A percentile compares a stretch with the other conserved stretches of the same genome.
These are phyloP conservation scores for Sclerodermus sp. DNA, from an alignment of 2,888 invertebrate species.

Conservation along the genomic window DNA sequence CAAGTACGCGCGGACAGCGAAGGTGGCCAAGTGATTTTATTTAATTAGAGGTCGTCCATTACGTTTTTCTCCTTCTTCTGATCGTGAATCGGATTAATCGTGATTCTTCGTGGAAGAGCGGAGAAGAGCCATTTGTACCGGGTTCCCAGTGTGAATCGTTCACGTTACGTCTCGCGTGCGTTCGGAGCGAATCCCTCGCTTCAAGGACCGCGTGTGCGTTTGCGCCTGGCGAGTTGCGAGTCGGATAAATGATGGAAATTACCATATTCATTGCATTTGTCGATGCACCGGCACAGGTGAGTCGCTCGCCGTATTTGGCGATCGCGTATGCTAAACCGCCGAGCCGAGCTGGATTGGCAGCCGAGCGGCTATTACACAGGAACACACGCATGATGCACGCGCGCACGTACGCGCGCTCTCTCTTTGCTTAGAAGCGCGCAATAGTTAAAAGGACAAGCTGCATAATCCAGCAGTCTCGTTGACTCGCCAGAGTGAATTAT, in stretches of 20 bases:
- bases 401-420: neutral
- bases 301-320: conserved; percentile 45
- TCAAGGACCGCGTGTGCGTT: conserved; percentile 37
- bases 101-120: no score
- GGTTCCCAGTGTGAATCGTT: no score
- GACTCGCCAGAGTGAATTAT: conserved; percentile 24
- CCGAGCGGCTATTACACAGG: neutral
- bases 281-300: conserved; percentile 33
- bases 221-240: conserved; percentile 27
- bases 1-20: no score
- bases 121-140: neutral
- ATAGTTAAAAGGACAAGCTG: conserved; percentile 17
- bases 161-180: no score
- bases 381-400: no score
- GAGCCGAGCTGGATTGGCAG: conserved; percentile 23
- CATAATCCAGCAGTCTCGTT: conserved; percentile 20
- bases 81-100: neutral
- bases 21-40: no score
- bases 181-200: neutral
- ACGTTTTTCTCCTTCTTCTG: neutral
- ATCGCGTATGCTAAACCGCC: conserved; percentile 35
- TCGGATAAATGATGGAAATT: conserved; percentile 50
- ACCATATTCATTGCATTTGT: conserved; percentile 52
- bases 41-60: neutral
- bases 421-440: neutral